Evolutionary conservation across 2,888 invertebrate genomes (phyloP).

Genomic region (Perithous albicinctus): DNA sequence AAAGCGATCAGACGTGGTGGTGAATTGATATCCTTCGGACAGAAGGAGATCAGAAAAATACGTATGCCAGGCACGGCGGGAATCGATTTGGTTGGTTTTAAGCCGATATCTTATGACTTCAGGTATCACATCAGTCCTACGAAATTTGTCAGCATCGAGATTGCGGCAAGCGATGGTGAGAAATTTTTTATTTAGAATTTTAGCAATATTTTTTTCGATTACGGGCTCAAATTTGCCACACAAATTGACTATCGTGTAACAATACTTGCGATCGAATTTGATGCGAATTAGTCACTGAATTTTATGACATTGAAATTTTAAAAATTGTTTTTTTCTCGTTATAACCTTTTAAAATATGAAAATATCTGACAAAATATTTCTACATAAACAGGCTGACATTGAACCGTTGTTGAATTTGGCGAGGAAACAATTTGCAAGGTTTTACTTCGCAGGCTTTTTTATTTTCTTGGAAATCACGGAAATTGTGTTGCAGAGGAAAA

Average conservation of each 20-base stretch:
- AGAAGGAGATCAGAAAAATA: slow-evolving; percentile 59
- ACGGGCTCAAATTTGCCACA: too few relatives aligned
- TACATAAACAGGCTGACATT: too few relatives aligned
- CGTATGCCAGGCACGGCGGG: slow-evolving; percentile 39
- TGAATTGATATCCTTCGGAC: slow-evolving; percentile 63
- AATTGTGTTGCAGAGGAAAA: slow-evolving; percentile 59
- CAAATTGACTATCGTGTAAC: too few relatives aligned
- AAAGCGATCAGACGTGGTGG: slow-evolving; percentile 53
- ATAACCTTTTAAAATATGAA: too few relatives aligned
- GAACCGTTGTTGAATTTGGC: too few relatives aligned
- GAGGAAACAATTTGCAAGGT: too few relatives aligned
- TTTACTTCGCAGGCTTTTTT: background rate
- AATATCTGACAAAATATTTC: too few relatives aligned
- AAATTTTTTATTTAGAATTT: background rate
- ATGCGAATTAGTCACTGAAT: too few relatives aligned
- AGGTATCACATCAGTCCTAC: slow-evolving; percentile 64
- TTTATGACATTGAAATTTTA: too few relatives aligned
- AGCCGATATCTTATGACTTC: slow-evolving; percentile 61
- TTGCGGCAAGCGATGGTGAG: slow-evolving; percentile 35
- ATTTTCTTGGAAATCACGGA: background rate
- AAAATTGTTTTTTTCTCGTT: too few relatives aligned
- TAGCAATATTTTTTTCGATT: too few relatives aligned
- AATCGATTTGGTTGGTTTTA: slow-evolving; percentile 70
- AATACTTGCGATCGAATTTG: too few relatives aligned
- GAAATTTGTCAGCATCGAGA: slow-evolving; percentile 64